phyloP scores from a whole-genome alignment of 1,140 invertebrate genomes.

The Sarcophaga bullata region DNA sequence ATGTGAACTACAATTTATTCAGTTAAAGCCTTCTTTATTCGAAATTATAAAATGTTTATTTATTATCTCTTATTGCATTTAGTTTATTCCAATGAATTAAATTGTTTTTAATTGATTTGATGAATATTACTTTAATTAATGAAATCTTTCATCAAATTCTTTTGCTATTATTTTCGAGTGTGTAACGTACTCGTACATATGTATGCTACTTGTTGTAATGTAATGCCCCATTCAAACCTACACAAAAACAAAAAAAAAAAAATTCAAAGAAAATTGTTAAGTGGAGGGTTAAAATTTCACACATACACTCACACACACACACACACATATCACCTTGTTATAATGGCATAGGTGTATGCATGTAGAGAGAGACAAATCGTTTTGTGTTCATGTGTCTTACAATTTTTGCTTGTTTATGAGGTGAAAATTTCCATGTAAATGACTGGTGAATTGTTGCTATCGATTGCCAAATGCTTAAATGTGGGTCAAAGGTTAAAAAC shows the following conservation, averaged over 20 bases:
- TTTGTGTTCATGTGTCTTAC: neutral
- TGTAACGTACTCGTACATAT: neutral
- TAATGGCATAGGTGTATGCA: neutral
- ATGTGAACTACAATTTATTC: no score
- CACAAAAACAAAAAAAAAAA: no score
- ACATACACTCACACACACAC: neutral
- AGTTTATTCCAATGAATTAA: no score
- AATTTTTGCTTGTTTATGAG: conserved; percentile 22
- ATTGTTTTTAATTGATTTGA: no score
- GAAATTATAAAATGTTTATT: no score
- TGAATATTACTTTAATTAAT: neutral
- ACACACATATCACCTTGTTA: neutral
- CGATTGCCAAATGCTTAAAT: conserved; percentile 25
- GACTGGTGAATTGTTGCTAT: conserved; percentile 23
- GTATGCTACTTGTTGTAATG: no score
- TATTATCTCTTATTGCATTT: no score
- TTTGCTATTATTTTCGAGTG: neutral
- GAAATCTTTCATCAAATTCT: neutral
- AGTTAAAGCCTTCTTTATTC: no score
- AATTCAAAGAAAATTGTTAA: conserved; percentile 19
- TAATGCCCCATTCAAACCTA: no score
- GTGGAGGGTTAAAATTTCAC: conserved; percentile 16
- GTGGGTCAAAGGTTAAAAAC: conserved; percentile 29
- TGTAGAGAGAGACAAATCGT: neutral
- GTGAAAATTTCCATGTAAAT: conserved; percentile 41